Base-by-base conservation (phyloP, 2,113 vertebrate genomes). In the Plecturocebus donacophilus region DNA sequence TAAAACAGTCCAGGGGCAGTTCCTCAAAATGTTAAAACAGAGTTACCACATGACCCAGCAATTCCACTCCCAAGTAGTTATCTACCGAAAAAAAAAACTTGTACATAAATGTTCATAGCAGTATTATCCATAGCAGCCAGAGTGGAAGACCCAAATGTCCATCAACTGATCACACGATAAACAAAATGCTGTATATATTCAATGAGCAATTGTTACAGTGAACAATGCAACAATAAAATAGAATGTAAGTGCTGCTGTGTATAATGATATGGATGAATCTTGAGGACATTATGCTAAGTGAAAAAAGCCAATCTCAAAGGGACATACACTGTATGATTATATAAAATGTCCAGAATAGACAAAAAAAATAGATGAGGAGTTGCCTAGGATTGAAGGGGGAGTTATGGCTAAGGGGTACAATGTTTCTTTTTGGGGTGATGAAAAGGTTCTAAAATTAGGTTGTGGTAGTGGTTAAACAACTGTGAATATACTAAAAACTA, bases 371-470 rank as follows among this genome's bases (percentile, higher is more conserved):
- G 27, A 66, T 54, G 0, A 40, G 56, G 45, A 52, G 81, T 52
- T 90, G n/a, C 54, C 35, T 64, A 80, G 32, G 61, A 73, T n/a
- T 95, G 68, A 25, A 49, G 11, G 2, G 35, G 35, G 52, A 52
- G 61, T 35, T 68, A 73, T 5, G 32, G 68, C 14, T 70, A 80
- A 49, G 32, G 25, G 64, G 9, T 52, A 47, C 40, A 20, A 64
- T 13, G 19, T 14, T 77, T 94, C 85, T 84, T 68, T 87, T 16
- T 10, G 4, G 84, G 11, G 19, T 68, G 54, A 89, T 94, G 66
- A 88, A 93, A 58, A 86, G 58, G 20, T 93, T 88, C 77, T 94
- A 85, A 95, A 93, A 56, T 86, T 52, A 86, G 58, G 75, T n/a
- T 79, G 35, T 35, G 40, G 61, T 47, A 35, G 56, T 20, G 13